Evolutionary conservation across 2,888 invertebrate genomes (phyloP).

Genomic region (Himalopsyche kuldschensis): DNA sequence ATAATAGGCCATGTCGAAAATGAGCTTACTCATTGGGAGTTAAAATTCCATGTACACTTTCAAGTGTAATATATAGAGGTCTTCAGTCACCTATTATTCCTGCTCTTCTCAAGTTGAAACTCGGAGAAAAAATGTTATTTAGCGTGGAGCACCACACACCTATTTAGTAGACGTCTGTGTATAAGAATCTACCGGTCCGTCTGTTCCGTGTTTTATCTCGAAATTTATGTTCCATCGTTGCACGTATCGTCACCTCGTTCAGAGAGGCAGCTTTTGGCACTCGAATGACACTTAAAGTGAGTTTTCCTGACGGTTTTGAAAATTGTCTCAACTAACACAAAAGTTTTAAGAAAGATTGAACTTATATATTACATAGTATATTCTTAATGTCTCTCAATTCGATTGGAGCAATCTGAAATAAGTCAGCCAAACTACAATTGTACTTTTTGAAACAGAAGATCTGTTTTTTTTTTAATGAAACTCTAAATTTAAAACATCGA

Average conservation of each 20-base stretch:
- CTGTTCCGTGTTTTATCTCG: conserved; percentile 1
- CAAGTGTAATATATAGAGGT: neutral
- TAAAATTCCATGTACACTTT: too few relatives aligned
- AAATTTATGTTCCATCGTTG: neutral
- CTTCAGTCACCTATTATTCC: neutral
- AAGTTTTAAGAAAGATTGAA: too few relatives aligned
- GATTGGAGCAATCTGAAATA: too few relatives aligned
- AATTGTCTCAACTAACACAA: neutral
- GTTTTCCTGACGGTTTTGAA: neutral
- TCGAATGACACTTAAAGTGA: neutral
- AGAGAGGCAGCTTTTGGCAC: neutral
- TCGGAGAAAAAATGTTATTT: neutral
- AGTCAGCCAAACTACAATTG: too few relatives aligned
- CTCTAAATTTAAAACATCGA: too few relatives aligned
- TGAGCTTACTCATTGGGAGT: too few relatives aligned
- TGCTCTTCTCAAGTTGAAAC: neutral
- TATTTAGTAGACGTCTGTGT: neutral
- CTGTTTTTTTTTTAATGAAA: too few relatives aligned
- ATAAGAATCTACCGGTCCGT: neutral
- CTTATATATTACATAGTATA: too few relatives aligned
- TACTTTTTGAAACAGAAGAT: too few relatives aligned
- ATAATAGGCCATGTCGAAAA: too few relatives aligned
- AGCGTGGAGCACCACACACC: neutral
- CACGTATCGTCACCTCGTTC: conserved; percentile 7
- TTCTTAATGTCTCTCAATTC: too few relatives aligned